phyloP scores from a whole-genome alignment of 2,797 vertebrate genomes.

The Siniperca obscura region DNA sequence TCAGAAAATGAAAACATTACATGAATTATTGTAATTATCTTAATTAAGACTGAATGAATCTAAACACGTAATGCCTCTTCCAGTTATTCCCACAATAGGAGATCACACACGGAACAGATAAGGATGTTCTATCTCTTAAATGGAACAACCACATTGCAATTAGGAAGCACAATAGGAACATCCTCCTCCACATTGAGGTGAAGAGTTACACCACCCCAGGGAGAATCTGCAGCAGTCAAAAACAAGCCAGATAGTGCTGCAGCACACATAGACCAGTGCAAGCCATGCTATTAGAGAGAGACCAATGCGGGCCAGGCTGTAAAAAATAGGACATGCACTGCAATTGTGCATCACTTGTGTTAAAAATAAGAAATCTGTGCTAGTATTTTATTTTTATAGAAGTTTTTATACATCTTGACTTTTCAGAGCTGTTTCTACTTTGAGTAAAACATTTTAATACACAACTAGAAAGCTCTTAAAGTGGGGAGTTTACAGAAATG shows the following conservation, averaged over 20 bases:
- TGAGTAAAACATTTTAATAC: constrained; percentile 1
- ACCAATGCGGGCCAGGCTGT: constrained; percentile 40
- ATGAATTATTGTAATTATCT: constrained; percentile 14
- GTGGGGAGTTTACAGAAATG: constrained; percentile 46
- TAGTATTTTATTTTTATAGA: neutral
- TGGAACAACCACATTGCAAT: constrained; percentile 87
- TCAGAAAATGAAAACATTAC: constrained; percentile 15
- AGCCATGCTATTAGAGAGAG: constrained; percentile 25
- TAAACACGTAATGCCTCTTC: neutral
- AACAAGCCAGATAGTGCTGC: constrained; percentile 79
- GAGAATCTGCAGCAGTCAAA: constrained; percentile 80
- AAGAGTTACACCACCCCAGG: constrained; percentile 84
- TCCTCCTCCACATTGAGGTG: constrained; percentile 84
- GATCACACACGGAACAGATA: constrained; percentile 70
- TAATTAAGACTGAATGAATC: constrained; percentile 20
- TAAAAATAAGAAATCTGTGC: constrained; percentile 13
- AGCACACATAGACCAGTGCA: constrained; percentile 50
- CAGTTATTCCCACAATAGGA: constrained; percentile 47
- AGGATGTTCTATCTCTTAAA: constrained; percentile 79
- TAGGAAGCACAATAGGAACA: constrained; percentile 89
- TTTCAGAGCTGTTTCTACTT: neutral
- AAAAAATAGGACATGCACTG: constrained; percentile 58
- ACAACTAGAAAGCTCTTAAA: constrained; percentile 15
- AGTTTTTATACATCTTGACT: neutral
- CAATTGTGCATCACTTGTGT: constrained; percentile 36